These are phyloP conservation scores for Aethina tumida DNA, from an alignment of 1,140 invertebrate species.

Conservation along the genomic window DNA sequence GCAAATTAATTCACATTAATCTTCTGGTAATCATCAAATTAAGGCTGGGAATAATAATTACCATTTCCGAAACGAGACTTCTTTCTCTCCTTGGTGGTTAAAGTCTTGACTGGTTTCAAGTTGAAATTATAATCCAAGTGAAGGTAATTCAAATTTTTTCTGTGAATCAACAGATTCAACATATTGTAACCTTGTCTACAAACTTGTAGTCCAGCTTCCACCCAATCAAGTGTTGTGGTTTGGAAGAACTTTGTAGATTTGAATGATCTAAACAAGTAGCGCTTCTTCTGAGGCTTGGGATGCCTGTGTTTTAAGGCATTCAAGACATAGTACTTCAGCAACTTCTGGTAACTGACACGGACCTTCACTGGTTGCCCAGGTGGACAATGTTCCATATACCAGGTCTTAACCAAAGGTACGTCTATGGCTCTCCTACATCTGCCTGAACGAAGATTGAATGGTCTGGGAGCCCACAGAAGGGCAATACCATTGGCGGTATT, in stretches of 20 bases:
- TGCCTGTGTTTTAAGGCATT: slow-evolving; percentile 95
- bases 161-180: slow-evolving; percentile 97
- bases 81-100: slow-evolving; percentile 98
- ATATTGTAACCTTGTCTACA: slow-evolving; percentile 99
- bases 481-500: slow-evolving; percentile 99
- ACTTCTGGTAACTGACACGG: slow-evolving; percentile 96
- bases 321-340: slow-evolving; percentile 96
- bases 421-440: slow-evolving; percentile 85
- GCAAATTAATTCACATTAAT: slow-evolving; percentile 28
- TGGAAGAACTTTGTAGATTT: slow-evolving; percentile 99
- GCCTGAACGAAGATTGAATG: slow-evolving; percentile 92
- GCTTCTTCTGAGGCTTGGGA: slow-evolving; percentile 97
- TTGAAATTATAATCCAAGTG: slow-evolving; percentile 99
- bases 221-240: slow-evolving; percentile 98
- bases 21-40: slow-evolving; percentile 1
- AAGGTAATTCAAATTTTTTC: slow-evolving; percentile 98
- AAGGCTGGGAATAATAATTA: slow-evolving; percentile 30
- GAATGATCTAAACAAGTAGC: slow-evolving; percentile 96
- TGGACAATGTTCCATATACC: slow-evolving; percentile 97
- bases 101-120: slow-evolving; percentile 97
- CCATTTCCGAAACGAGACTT: slow-evolving; percentile 99
- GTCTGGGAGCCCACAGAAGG: slow-evolving; percentile 95
- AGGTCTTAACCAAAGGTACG: slow-evolving; percentile 93
- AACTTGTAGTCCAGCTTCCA: slow-evolving; percentile 95
- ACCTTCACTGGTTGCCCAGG: slow-evolving; percentile 99